Evolutionary conservation across 2,113 vertebrate species (phyloP), one percentile per base, ranked within the genome.

Genomic region (Cryptotis parvus): DNA sequence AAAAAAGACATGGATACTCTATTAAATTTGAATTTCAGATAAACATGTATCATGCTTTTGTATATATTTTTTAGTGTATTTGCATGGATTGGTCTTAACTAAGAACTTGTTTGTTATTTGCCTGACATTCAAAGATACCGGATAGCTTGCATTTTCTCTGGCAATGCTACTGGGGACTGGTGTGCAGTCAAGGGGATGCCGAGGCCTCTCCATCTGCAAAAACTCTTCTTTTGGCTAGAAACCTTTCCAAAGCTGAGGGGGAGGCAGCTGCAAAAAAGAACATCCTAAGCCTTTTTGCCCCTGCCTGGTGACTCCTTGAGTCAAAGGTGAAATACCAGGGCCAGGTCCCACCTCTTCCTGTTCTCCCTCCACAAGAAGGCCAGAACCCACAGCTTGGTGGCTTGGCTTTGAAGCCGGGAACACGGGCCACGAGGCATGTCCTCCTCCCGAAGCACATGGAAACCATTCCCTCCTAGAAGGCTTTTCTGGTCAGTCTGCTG

Each of bases 321-420:
- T 41, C 45, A 43, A 1, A 70, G n/a, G 74, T 4, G 16, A 35
- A 43, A 41, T 1, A 31, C 72, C 52, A n/a, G 58, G 29, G 18
- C 31, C 27, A 20, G 76, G 63, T 24, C 27, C 31, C 58, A 37
- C 22, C 29, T 90, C 66, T 35, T 45, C 41, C n/a, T 39, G 35
- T 35, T 55, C 20, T 75, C 58, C 29, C 27, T 77, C 68, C 41
- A 70, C 20, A 27, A 14, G 58, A 98, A 97, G 97, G 97, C 97
- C 97, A 96, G 98, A 97, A 97, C 90, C 97, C 97, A 97, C 97
- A 98, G 98, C 98, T 96, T 96, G 88, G 93, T 96, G 96, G 96
- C 93, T 72, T 90, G 97, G 96, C 98, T 99, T 99, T 99, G 98
- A 99, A 98, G 98, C 98, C 92, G 80, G 69, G 96, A 66, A 89